Evolutionary conservation across 1,140 invertebrate genomes (phyloP).

Genomic region (Magallana ariakensis): DNA sequence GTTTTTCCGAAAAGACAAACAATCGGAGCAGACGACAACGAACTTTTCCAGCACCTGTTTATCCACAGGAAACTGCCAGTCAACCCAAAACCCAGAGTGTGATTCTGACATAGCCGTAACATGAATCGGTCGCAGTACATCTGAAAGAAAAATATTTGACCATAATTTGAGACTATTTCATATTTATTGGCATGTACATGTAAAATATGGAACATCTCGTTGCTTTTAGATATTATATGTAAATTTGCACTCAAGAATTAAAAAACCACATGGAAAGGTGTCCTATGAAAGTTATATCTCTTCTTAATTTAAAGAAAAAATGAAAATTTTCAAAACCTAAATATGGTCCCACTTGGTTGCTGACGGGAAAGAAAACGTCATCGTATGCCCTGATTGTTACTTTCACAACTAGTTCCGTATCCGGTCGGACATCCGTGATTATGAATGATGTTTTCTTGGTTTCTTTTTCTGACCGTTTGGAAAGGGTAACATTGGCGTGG

Average conservation of each 20-base stretch:
- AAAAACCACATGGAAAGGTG: too few species aligned
- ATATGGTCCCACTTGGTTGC: not conserved
- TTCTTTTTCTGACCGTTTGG: slow-evolving; percentile 9
- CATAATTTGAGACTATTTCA: too few species aligned
- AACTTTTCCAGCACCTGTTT: slow-evolving; percentile 20
- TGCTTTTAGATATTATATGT: too few species aligned
- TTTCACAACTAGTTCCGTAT: not conserved
- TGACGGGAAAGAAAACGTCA: not conserved
- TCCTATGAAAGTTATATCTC: too few species aligned
- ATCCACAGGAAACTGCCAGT: slow-evolving; percentile 17
- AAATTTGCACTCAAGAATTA: too few species aligned
- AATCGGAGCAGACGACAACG: not conserved
- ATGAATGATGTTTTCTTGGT: not conserved
- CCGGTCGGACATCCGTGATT: not conserved
- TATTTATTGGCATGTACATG: too few species aligned
- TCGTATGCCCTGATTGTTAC: not conserved
- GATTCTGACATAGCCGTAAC: not conserved
- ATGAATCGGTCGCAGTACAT: not conserved
- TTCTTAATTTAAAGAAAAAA: too few species aligned
- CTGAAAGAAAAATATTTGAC: not conserved
- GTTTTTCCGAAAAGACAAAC: slow-evolving; percentile 15
- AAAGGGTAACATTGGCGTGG: not conserved
- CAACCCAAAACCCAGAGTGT: slow-evolving; percentile 12
- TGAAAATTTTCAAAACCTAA: too few species aligned
- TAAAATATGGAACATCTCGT: too few species aligned